Percentiles rank a stretch among this genome's conserved stretches.
phyloP scores from a whole-genome alignment of 2,888 invertebrate species.

The Apotomis betuletana region DNA sequence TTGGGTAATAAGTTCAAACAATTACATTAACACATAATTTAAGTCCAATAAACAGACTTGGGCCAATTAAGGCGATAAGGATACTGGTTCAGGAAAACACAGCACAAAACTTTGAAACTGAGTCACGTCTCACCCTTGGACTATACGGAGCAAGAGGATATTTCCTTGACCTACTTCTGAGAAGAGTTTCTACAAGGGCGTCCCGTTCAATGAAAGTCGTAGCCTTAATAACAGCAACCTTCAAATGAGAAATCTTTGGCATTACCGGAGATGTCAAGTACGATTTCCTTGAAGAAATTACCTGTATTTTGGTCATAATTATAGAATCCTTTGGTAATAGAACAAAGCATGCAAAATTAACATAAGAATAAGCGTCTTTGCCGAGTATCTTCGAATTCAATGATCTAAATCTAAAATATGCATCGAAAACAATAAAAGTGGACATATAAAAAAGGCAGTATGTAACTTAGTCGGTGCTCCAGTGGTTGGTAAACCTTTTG shows the following conservation, averaged over 20 bases:
- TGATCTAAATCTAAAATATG: too few relatives aligned
- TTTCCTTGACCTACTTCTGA: slow-evolving; percentile 61
- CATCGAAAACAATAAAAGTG: too few relatives aligned
- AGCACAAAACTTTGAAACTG: slow-evolving; percentile 37
- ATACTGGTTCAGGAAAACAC: slow-evolving; percentile 48
- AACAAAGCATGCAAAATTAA: too few relatives aligned
- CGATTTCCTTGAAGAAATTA: slow-evolving; percentile 2
- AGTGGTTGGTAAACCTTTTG: background rate
- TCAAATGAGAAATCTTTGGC: slow-evolving; percentile 30
- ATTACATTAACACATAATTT: too few relatives aligned
- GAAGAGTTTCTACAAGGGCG: slow-evolving; percentile 33
- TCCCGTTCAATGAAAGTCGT: slow-evolving; percentile 23
- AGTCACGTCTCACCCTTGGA: slow-evolving; percentile 48
- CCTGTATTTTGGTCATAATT: too few relatives aligned
- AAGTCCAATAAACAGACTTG: too few relatives aligned
- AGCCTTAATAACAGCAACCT: slow-evolving; percentile 29
- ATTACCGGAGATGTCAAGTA: slow-evolving; percentile 1
- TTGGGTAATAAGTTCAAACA: too few relatives aligned
- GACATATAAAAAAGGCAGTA: too few relatives aligned
- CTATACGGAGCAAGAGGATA: slow-evolving; percentile 50
- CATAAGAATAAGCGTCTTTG: too few relatives aligned
- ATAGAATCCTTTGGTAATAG: too few relatives aligned
- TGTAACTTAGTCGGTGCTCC: background rate
- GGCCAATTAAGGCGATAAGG: slow-evolving; percentile 47
- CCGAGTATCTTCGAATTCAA: too few relatives aligned